These are phyloP conservation scores for Podotricha telesiphe DNA, from an alignment of 2,888 invertebrate genomes.

Conservation along the genomic window DNA sequence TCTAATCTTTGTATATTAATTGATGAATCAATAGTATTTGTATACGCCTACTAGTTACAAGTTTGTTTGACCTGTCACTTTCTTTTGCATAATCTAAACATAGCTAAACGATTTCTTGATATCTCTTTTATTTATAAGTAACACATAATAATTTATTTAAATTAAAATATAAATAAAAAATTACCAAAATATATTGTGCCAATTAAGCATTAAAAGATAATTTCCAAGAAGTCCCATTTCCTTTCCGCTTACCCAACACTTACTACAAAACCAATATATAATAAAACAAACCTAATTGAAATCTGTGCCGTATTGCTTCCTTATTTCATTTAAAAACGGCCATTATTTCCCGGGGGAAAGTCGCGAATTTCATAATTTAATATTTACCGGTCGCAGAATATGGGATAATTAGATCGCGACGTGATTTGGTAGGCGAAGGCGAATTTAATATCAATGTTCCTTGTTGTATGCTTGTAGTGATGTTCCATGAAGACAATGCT, in stretches of 20 bases:
- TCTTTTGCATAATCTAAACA: no score
- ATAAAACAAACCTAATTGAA: slow-evolving; percentile 48
- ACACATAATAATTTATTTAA: no score
- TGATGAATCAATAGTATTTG: no score
- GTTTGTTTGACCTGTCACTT: no score
- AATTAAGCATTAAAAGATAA: not conserved
- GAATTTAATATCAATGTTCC: slow-evolving; percentile 83
- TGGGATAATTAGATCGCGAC: slow-evolving; percentile 80
- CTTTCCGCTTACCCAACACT: not conserved
- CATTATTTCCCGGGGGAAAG: slow-evolving; percentile 78
- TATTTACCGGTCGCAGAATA: slow-evolving; percentile 74
- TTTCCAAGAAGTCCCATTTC: not conserved
- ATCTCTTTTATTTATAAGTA: no score
- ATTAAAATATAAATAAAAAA: no score
- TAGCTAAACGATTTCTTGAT: no score
- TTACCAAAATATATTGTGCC: not conserved
- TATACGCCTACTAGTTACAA: no score
- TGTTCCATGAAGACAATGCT: slow-evolving; percentile 45
- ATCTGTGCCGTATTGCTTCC: slow-evolving; percentile 52
- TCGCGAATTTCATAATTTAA: slow-evolving; percentile 80
- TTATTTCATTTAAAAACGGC: slow-evolving; percentile 76
- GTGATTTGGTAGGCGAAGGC: slow-evolving; percentile 79
- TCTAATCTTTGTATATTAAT: no score
- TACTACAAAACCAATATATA: slow-evolving; percentile 37
- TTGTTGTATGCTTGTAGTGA: slow-evolving; percentile 62